These are phyloP conservation scores for Lacerta bilineata DNA, from an alignment of 2,797 vertebrate species.

Conservation along the genomic window DNA sequence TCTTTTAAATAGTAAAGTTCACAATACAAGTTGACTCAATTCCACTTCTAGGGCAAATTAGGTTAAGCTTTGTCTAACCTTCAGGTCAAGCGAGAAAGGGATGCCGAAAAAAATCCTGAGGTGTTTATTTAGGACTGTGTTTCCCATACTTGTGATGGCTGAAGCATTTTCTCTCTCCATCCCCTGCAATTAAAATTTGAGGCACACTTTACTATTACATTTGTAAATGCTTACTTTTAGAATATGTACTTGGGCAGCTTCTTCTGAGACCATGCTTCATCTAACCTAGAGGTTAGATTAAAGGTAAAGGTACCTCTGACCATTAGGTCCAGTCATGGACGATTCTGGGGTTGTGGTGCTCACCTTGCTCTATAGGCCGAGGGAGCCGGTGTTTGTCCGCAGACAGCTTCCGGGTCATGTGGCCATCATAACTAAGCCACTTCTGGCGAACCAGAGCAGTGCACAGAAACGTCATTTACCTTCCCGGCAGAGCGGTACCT, in stretches of 20 bases:
- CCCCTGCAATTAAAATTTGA: conserved; percentile 2
- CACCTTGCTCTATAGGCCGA: too few species aligned
- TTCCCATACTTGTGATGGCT: not conserved
- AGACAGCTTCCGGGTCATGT: too few species aligned
- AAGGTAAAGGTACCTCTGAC: too few species aligned
- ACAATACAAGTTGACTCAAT: conserved; percentile 38
- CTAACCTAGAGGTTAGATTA: too few species aligned
- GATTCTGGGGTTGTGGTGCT: too few species aligned
- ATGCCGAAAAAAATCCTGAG: conserved; percentile 1
- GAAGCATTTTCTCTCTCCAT: too few species aligned
- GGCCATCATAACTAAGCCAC: too few species aligned
- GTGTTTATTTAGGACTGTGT: conserved; percentile 7
- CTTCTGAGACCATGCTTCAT: not conserved
- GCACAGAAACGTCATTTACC: too few species aligned
- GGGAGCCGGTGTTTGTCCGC: too few species aligned
- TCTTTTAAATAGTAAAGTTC: conserved; percentile 18
- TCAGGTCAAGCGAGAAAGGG: conserved; percentile 12
- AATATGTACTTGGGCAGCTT: not conserved
- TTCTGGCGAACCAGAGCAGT: too few species aligned
- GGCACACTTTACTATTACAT: not conserved
- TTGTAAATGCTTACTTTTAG: not conserved
- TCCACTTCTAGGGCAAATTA: conserved; percentile 42
- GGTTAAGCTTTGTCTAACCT: conserved; percentile 26
- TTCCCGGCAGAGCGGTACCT: too few species aligned
- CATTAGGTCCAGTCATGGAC: too few species aligned